Evolutionary conservation across 2,888 invertebrate species (phyloP).

Genomic region (Torymus texanus): DNA sequence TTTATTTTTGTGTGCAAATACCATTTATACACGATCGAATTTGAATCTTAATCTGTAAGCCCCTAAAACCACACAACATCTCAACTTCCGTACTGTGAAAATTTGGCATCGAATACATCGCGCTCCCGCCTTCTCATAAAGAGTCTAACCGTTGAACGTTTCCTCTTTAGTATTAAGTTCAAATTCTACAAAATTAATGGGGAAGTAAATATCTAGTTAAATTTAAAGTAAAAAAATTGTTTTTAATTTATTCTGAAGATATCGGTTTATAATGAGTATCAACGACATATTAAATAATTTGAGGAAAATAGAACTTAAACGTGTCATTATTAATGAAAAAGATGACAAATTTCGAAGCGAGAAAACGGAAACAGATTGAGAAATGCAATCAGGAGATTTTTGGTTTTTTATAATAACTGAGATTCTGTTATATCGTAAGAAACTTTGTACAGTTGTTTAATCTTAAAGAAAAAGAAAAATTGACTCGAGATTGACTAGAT

Average conservation of each 20-base stretch:
- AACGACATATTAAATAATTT: background rate
- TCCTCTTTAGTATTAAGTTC: background rate
- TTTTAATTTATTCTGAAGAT: no score
- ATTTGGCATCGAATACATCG: background rate
- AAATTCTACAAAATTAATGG: background rate
- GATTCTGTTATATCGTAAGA: conserved; percentile 17
- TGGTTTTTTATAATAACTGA: background rate
- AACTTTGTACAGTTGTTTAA: background rate
- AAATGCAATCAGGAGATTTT: conserved; percentile 15
- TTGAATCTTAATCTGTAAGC: conserved; percentile 11
- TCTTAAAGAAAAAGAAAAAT: background rate
- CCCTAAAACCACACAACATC: conserved; percentile 9
- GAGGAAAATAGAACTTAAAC: no score
- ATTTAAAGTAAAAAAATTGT: no score
- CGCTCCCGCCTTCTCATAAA: background rate
- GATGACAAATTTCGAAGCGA: background rate
- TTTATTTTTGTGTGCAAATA: conserved; percentile 20
- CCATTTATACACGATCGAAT: conserved; percentile 21
- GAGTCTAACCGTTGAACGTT: background rate
- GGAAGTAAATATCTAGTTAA: no score
- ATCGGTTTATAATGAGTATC: conserved; percentile 13
- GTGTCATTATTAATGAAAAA: background rate
- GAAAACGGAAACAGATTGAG: conserved; percentile 5
- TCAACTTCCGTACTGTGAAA: conserved; percentile 1
- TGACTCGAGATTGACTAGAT: conserved; percentile 20